Conservation (phyloP, 1,140 invertebrate species). For the Papilio polytes region DNA sequence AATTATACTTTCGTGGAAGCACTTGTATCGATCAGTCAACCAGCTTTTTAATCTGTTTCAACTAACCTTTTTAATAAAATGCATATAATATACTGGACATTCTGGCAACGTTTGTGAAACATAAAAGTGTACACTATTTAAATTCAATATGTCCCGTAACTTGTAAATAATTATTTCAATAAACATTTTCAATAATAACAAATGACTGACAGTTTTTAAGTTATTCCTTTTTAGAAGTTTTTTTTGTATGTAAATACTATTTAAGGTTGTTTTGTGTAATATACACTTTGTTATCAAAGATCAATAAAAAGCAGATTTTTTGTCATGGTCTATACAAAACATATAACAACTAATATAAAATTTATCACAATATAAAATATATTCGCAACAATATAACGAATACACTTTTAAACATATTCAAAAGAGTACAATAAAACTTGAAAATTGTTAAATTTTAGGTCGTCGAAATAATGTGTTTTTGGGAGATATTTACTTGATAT, state of each 20-base stretch:
- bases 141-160: no score
- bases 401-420: constrained; percentile 20
- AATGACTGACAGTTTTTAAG: no score
- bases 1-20: constrained; percentile 60
- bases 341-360: constrained; percentile 39
- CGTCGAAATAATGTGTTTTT: not conserved
- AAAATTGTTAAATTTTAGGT: constrained; percentile 3
- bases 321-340: constrained; percentile 47
- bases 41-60: constrained; percentile 51
- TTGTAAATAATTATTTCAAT: no score
- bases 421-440: constrained; percentile 15
- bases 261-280: no score
- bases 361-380: constrained; percentile 48
- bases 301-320: constrained; percentile 43
- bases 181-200: no score
- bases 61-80: not conserved
- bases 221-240: no score
- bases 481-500: not conserved
- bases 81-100: no score
- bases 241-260: no score
- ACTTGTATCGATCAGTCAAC: constrained; percentile 62
- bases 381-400: constrained; percentile 42
- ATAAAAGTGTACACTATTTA: no score
- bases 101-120: no score
- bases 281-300: no score